A percentile compares a stretch with the other conserved stretches of the same genome.
Evolutionary conservation across 2,113 vertebrate genomes (phyloP).

Genomic region (Peromyscus leucopus): DNA sequence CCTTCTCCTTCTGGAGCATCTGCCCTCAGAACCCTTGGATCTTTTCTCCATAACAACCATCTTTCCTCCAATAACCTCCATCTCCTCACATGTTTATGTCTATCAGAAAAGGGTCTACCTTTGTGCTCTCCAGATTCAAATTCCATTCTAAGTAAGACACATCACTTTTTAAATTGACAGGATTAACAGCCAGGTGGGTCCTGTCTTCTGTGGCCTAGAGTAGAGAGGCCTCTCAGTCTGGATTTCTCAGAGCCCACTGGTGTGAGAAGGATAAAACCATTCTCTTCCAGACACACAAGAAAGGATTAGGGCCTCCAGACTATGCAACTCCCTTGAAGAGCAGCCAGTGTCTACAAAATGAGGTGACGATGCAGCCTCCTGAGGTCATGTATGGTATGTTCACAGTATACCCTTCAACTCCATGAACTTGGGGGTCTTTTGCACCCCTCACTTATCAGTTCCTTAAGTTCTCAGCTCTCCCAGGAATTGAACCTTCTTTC

Average conservation of each 20-base stretch:
- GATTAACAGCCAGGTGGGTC: neutral
- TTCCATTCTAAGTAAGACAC: neutral
- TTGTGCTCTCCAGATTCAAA: constrained; percentile 3
- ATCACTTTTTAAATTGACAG: neutral
- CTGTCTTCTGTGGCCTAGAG: too few species aligned
- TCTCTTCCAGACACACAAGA: neutral
- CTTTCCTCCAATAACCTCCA: neutral
- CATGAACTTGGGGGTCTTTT: neutral
- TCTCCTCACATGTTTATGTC: neutral
- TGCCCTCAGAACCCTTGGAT: neutral
- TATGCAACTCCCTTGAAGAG: too few species aligned
- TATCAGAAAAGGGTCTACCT: neutral
- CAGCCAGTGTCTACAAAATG: neutral
- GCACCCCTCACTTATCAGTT: too few species aligned
- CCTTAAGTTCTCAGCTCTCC: neutral
- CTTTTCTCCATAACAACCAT: neutral
- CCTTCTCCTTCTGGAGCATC: neutral
- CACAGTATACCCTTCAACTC: neutral
- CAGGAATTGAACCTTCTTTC: neutral
- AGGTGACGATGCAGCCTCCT: accelerated
- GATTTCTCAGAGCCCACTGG: neutral
- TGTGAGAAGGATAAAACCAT: neutral
- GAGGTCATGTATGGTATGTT: accelerated
- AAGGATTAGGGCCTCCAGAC: too few species aligned
- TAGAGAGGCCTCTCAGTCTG: neutral